These are phyloP conservation scores for Nyctalus aviator DNA, from an alignment of 2,797 vertebrate genomes.

Conservation along the genomic window DNA sequence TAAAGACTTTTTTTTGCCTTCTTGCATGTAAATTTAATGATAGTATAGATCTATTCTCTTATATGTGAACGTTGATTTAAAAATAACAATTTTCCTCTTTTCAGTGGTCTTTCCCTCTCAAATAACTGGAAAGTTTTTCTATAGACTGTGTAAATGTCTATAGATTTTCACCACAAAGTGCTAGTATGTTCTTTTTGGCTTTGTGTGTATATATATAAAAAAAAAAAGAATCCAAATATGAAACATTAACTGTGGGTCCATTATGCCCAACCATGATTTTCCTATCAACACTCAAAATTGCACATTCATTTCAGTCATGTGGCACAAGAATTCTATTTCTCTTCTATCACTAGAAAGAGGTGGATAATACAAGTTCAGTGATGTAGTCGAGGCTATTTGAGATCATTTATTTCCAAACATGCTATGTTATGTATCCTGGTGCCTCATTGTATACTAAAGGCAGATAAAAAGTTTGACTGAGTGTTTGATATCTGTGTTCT, in stretches of 20 bases:
- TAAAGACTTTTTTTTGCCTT: not conserved
- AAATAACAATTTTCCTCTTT: not conserved
- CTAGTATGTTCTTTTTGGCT: constrained; percentile 33
- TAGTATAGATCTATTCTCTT: not conserved
- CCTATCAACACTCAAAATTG: constrained; percentile 55
- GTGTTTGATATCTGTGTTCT: not conserved
- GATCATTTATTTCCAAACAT: constrained; percentile 72
- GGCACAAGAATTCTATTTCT: constrained; percentile 64
- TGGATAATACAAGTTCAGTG: constrained; percentile 28
- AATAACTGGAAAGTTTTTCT: not conserved
- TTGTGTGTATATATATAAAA: constrained; percentile 59
- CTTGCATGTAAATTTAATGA: not conserved
- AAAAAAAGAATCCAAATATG: constrained; percentile 53
- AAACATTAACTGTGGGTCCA: constrained; percentile 32
- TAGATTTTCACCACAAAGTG: not conserved
- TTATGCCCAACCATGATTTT: constrained; percentile 46
- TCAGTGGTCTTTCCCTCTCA: constrained; percentile 31
- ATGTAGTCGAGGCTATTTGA: constrained; percentile 67
- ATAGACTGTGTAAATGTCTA: constrained; percentile 18
- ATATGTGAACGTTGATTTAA: not conserved
- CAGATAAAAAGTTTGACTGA: constrained; percentile 28
- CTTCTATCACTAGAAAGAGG: constrained; percentile 63
- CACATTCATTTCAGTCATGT: constrained; percentile 37
- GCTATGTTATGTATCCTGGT: not conserved
- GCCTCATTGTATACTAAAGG: constrained; percentile 33